These are phyloP conservation scores for Notarius lentiginosus DNA, from an alignment of 2,113 vertebrate species.

Conservation along the genomic window DNA sequence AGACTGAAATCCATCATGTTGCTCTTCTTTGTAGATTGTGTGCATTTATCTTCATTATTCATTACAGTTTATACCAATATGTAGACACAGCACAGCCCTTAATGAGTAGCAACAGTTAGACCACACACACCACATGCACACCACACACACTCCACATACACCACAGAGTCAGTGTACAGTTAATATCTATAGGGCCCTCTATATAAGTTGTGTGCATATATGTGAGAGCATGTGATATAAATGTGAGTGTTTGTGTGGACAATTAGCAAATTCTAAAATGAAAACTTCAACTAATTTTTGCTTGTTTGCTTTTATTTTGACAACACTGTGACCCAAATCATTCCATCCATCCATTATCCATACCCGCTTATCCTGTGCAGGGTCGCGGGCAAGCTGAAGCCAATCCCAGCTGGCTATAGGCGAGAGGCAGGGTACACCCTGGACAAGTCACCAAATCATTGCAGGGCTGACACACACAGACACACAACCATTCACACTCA, in stretches of 20 bases:
- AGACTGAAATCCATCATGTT: background rate
- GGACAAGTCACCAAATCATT: too few relatives aligned
- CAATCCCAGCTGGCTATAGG: too few relatives aligned
- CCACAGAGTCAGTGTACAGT: background rate
- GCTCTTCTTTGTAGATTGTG: background rate
- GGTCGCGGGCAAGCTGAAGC: too few relatives aligned
- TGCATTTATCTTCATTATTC: conserved; percentile 13
- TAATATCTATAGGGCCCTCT: background rate
- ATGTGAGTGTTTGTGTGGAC: background rate
- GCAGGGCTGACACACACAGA: too few relatives aligned
- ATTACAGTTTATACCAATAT: background rate
- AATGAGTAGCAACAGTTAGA: background rate
- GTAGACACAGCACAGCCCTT: background rate
- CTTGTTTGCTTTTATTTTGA: background rate
- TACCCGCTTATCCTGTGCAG: too few relatives aligned
- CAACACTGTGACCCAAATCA: background rate
- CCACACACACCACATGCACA: background rate
- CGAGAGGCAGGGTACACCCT: too few relatives aligned
- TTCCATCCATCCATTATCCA: too few relatives aligned
- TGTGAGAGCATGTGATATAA: background rate
- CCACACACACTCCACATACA: background rate
- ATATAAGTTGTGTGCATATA: background rate
- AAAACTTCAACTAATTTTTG: background rate
- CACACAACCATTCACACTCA: too few relatives aligned
- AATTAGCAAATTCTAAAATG: background rate